Percentiles rank a stretch among this genome's conserved stretches.
These are phyloP conservation scores for Tachuris rubrigastra DNA, from an alignment of 2,113 vertebrate species.

Conservation along the genomic window DNA sequence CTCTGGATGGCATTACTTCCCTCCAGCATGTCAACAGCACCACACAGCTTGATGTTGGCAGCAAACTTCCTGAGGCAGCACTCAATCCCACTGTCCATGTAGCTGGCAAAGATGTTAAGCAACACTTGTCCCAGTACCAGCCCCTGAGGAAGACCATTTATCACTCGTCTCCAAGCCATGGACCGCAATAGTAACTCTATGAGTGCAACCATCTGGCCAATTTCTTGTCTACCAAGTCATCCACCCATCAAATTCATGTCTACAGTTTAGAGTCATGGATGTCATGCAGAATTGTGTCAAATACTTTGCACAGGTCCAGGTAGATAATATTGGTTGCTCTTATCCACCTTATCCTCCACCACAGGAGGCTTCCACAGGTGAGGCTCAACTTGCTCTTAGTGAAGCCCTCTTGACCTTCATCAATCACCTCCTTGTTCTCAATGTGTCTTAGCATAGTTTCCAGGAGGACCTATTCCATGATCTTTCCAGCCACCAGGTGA, in stretches of 20 bases:
- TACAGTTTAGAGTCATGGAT: background rate
- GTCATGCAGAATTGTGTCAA: background rate
- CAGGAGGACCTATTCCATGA: background rate
- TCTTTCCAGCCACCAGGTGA: background rate
- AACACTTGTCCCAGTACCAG: background rate
- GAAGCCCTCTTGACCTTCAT: background rate
- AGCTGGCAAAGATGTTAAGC: background rate
- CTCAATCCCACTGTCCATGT: background rate
- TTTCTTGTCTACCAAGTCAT: background rate
- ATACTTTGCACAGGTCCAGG: background rate
- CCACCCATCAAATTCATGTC: background rate
- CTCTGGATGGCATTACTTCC: background rate
- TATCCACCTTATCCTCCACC: background rate
- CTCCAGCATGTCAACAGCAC: background rate
- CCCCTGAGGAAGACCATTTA: background rate
- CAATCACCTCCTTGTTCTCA: background rate
- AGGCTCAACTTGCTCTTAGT: accelerated
- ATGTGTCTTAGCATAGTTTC: background rate
- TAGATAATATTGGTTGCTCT: background rate
- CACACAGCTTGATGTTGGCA: background rate
- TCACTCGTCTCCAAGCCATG: background rate
- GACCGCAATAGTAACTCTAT: background rate
- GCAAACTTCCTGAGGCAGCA: background rate
- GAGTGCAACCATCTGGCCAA: background rate
- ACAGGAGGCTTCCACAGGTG: accelerated